phyloP scores from a whole-genome alignment of 2,113 vertebrate genomes.

The Chaetorhynchus papuensis region DNA sequence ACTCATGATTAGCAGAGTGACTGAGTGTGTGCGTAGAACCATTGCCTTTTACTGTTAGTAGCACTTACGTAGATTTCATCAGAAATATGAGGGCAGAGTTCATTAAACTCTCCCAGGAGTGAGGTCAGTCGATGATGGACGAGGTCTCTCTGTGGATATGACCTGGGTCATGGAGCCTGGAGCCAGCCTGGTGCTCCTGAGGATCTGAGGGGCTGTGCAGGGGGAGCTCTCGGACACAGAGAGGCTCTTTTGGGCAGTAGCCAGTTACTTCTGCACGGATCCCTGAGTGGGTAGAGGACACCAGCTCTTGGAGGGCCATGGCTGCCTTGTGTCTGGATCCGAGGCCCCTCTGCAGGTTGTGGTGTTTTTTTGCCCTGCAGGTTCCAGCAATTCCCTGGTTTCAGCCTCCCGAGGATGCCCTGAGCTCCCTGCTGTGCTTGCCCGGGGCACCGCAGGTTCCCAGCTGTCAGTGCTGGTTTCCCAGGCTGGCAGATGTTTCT shows the following conservation, averaged over 20 bases:
- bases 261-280: neutral
- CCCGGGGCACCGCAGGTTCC: neutral
- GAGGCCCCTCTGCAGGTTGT: neutral
- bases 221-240: neutral
- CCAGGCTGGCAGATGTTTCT: neutral
- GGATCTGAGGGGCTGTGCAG: accelerated
- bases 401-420: neutral
- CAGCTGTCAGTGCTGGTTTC: neutral
- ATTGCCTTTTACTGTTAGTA: neutral
- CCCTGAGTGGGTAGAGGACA: neutral
- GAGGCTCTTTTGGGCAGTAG: neutral
- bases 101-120: neutral
- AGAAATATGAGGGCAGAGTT: accelerated
- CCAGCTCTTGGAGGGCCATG: neutral
- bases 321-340: neutral
- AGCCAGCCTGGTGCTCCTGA: neutral
- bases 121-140: accelerated
- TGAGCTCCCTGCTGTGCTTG: neutral
- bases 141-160: neutral
- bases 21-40: too few species aligned
- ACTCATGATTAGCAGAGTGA: neutral
- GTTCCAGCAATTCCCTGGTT: neutral
- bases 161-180: accelerated
- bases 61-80: neutral
- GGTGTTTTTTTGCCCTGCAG: neutral